A percentile compares a stretch with the other conserved stretches of the same genome.
These are phyloP conservation scores for Callinectes sapidus DNA, from an alignment of 2,888 invertebrate genomes.

Conservation along the genomic window DNA sequence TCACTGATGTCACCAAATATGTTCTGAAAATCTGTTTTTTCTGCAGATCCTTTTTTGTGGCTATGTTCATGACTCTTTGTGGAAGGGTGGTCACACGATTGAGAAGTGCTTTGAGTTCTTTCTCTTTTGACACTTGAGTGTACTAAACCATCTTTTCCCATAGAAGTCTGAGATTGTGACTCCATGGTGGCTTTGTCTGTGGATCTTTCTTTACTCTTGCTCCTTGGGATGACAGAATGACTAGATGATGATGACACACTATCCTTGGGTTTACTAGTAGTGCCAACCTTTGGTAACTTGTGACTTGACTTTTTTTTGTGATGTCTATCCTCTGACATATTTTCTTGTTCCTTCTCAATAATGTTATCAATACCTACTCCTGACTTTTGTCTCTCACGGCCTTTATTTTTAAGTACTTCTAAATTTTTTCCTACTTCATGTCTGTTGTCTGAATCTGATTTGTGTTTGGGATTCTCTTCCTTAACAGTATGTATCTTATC, in stretches of 20 bases:
- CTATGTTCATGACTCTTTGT: neutral
- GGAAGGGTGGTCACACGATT: neutral
- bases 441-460: neutral
- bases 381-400: neutral
- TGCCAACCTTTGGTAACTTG: neutral
- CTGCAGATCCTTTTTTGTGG: neutral
- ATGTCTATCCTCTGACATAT: neutral
- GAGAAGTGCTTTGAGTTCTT: neutral
- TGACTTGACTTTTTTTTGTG: neutral
- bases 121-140: neutral
- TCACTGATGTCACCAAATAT: constrained; percentile 28
- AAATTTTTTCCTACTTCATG: neutral
- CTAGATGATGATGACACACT: neutral
- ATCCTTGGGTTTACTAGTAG: neutral
- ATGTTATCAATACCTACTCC: neutral
- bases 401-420: constrained; percentile 27
- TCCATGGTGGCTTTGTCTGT: neutral
- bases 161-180: neutral
- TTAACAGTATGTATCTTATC: neutral
- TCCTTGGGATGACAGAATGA: neutral
- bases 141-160: neutral
- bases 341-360: neutral
- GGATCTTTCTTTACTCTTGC: constrained; percentile 1
- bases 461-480: neutral
- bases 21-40: neutral